Percentiles rank a stretch among this genome's conserved stretches.
These are phyloP conservation scores for Megalurothrips usitatus DNA, from an alignment of 2,888 invertebrate genomes.

Conservation along the genomic window DNA sequence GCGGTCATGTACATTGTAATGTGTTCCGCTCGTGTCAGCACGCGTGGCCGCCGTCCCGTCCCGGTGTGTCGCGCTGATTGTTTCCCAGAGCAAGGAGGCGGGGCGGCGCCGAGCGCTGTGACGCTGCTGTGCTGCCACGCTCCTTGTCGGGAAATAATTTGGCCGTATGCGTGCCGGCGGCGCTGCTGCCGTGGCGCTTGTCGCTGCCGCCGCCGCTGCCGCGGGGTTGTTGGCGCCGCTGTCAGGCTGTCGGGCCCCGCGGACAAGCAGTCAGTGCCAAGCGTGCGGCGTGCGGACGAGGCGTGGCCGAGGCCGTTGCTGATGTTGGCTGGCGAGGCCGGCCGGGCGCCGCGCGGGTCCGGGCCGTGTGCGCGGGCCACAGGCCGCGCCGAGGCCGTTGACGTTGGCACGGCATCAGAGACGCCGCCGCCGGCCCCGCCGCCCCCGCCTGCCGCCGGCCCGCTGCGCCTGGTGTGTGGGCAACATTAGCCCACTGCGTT, in stretches of 20 bases:
- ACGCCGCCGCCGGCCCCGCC: background rate
- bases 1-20: too few relatives aligned
- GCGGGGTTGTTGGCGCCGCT: background rate
- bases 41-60: background rate
- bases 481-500: background rate
- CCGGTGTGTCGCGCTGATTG: background rate
- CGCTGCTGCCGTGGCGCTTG: too few relatives aligned
- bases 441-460: background rate
- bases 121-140: background rate
- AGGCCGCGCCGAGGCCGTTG: background rate
- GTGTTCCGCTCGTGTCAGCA: background rate
- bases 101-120: background rate
- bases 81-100: too few relatives aligned
- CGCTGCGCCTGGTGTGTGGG: background rate
- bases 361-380: background rate
- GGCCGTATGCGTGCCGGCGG: background rate
- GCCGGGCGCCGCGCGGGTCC: background rate
- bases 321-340: background rate
- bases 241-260: slow-evolving; percentile 1
- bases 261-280: background rate
- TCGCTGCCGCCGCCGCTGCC: too few relatives aligned
- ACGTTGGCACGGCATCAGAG: background rate
- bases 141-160: background rate
- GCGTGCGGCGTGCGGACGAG: background rate
- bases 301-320: background rate